Evolutionary conservation across 1,140 invertebrate species (phyloP).

Genomic region (Drosophila kanapiae): DNA sequence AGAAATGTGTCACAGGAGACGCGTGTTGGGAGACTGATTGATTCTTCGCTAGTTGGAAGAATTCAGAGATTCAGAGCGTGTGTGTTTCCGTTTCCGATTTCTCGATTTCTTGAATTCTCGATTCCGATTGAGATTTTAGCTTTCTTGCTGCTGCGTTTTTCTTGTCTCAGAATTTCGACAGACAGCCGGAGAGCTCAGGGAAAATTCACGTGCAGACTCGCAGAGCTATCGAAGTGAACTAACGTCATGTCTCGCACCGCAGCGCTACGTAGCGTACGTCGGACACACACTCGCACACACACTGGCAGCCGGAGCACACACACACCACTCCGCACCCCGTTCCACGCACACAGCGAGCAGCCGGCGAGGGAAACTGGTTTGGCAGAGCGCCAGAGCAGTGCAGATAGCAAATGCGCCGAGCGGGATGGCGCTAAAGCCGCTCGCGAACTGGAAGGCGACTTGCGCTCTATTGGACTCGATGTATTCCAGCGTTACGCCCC

Average conservation of each 20-base stretch:
- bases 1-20: conserved; percentile 14
- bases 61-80: conserved; percentile 1
- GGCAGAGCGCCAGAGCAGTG: conserved; percentile 31
- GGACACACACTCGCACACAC: conserved; percentile 6
- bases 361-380: conserved; percentile 64
- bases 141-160: conserved; percentile 31
- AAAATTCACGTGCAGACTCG: conserved; percentile 85
- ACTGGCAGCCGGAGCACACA: neutral
- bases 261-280: conserved; percentile 79
- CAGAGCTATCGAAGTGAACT: conserved; percentile 85
- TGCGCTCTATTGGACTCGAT: conserved; percentile 75
- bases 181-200: conserved; percentile 60
- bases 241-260: conserved; percentile 83
- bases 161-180: conserved; percentile 44
- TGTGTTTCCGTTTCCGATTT: conserved; percentile 18
- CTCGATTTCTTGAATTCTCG: conserved; percentile 18
- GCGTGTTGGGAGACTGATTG: neutral
- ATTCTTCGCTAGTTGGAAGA: neutral
- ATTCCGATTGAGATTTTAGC: conserved; percentile 28
- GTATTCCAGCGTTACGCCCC: conserved; percentile 71
- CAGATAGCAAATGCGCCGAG: conserved; percentile 20
- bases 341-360: conserved; percentile 8
- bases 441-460: conserved; percentile 69
- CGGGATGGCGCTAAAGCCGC: conserved; percentile 28
- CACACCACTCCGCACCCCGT: conserved; percentile 13